A percentile compares a stretch with the other conserved stretches of the same genome.
phyloP scores from a whole-genome alignment of 2,888 invertebrate species.

The Tinea pellionella region DNA sequence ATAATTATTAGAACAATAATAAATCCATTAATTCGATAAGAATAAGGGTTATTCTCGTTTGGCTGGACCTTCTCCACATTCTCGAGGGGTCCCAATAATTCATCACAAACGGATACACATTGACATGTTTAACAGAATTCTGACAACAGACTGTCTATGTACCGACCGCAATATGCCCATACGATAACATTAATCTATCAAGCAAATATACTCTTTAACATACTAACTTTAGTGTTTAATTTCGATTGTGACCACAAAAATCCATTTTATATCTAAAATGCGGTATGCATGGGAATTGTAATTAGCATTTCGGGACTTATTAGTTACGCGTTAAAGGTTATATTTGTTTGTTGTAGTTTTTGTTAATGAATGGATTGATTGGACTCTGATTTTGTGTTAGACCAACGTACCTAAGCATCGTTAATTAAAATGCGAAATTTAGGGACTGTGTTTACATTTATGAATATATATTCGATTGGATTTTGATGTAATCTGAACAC shows the following conservation, averaged over 20 bases:
- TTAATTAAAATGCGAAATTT: constrained; percentile 41
- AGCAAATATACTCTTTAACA: no score
- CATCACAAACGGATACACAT: constrained; percentile 26
- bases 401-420: constrained; percentile 31
- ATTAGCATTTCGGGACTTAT: background rate
- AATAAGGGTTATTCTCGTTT: no score
- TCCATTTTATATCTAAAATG: no score
- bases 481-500: no score
- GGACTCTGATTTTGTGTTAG: constrained; percentile 31
- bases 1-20: no score
- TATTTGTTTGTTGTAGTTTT: constrained; percentile 13
- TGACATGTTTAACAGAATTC: constrained; percentile 29
- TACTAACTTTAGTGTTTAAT: no score
- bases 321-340: constrained; percentile 18
- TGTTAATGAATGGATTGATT: constrained; percentile 28
- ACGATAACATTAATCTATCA: constrained; percentile 14
- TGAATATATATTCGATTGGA: no score
- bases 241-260: no score
- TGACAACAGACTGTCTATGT: constrained; percentile 26
- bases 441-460: constrained; percentile 17
- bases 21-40: no score
- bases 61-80: background rate
- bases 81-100: constrained; percentile 22
- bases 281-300: no score
- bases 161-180: constrained; percentile 20